phyloP scores from a whole-genome alignment of 2,888 invertebrate genomes.

The Heliconius charithonia region DNA sequence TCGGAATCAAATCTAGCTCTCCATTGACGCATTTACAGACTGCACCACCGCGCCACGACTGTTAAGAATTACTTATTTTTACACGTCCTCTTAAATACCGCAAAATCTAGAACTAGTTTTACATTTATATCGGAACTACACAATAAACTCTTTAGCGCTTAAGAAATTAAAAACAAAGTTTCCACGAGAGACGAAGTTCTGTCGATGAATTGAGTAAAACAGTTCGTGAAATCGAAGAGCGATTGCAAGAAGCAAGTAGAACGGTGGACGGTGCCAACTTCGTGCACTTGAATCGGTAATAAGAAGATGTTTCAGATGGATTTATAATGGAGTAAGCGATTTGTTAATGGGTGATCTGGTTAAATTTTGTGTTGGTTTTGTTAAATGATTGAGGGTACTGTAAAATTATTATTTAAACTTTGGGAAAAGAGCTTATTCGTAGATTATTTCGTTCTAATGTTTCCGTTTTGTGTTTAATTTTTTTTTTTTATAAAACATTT shows the following conservation, averaged over 20 bases:
- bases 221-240: constrained; percentile 32
- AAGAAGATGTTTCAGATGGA: constrained; percentile 24
- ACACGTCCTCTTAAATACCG: not conserved
- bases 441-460: not conserved
- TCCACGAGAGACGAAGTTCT: constrained; percentile 11
- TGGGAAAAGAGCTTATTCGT: not conserved
- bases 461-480: no score
- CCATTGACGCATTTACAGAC: no score
- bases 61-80: no score
- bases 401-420: not conserved
- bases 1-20: no score
- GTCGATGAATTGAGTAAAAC: constrained; percentile 27
- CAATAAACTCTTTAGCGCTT: constrained; percentile 19
- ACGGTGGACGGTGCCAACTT: constrained; percentile 36
- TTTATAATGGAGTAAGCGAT: constrained; percentile 22
- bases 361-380: not conserved
- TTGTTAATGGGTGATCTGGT: not conserved
- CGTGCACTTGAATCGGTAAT: constrained; percentile 18
- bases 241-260: constrained; percentile 27
- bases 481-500: no score
- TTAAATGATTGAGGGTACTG: not conserved
- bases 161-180: constrained; percentile 23
- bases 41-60: no score
- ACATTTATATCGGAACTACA: constrained; percentile 10
- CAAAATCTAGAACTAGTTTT: not conserved